Conservation (phyloP, 2,113 vertebrate species). For the Pseudonaja textilis region DNA sequence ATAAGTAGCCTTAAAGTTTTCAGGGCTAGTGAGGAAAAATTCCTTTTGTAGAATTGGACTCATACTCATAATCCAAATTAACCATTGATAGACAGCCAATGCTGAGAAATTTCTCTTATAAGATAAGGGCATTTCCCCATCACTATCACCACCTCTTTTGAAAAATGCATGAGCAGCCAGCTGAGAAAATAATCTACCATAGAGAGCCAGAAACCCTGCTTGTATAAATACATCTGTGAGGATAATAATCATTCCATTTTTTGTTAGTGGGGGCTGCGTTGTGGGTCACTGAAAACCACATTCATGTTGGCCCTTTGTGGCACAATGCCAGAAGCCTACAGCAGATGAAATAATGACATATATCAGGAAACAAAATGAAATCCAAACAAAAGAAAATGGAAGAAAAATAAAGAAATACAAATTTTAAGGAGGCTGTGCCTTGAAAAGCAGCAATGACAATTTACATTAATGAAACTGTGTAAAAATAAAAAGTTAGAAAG, state of each 20-base stretch:
- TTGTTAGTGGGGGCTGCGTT: constrained; percentile 13
- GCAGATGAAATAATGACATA: constrained; percentile 14
- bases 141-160: constrained; percentile 5
- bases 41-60: background rate
- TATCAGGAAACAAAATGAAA: constrained; percentile 12
- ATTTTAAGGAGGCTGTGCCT: background rate
- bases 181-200: constrained; percentile 4
- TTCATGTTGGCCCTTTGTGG: background rate
- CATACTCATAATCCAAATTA: constrained; percentile 24
- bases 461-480: background rate
- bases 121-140: background rate
- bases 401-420: background rate
- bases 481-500: background rate
- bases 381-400: background rate
- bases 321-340: constrained; percentile 10
- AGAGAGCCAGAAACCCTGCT: constrained; percentile 5
- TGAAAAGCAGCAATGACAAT: background rate
- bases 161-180: constrained; percentile 6
- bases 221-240: constrained; percentile 13
- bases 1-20: background rate
- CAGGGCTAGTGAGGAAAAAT: background rate
- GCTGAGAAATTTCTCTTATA: background rate
- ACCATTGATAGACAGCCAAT: constrained; percentile 1
- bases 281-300: constrained; percentile 31
- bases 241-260: constrained; percentile 37